Percentiles rank a stretch among this genome's conserved stretches.
phyloP scores from a whole-genome alignment of 2,113 vertebrate species.

The Megaceryle torquata region DNA sequence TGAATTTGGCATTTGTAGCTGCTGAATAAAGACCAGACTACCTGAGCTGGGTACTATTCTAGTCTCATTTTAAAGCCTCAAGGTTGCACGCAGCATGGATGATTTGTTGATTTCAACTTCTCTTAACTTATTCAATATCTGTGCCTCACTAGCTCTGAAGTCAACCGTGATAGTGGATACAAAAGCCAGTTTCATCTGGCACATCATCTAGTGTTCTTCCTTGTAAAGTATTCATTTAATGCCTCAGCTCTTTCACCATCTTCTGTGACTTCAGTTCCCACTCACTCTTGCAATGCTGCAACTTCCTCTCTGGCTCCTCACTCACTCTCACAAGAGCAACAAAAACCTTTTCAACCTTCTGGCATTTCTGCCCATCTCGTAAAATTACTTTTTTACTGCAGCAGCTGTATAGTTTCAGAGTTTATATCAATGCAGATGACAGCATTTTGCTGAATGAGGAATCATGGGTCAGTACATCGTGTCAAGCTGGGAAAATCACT shows the following conservation, averaged over 20 bases:
- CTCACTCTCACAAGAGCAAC: neutral
- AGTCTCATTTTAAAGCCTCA: neutral
- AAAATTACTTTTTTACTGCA: neutral
- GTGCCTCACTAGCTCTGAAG: slow-evolving; percentile 49
- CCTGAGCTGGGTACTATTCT: neutral
- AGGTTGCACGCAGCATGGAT: neutral
- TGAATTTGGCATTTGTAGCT: neutral
- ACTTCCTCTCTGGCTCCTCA: neutral
- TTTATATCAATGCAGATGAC: neutral
- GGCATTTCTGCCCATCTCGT: neutral
- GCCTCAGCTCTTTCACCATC: slow-evolving; percentile 18
- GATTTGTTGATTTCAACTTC: slow-evolving; percentile 48
- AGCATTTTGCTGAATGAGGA: neutral
- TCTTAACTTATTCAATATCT: slow-evolving; percentile 51
- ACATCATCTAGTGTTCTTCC: neutral
- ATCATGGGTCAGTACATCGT: neutral
- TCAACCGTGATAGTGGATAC: neutral
- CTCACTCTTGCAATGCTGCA: neutral
- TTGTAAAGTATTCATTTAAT: slow-evolving; percentile 45
- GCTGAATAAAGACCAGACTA: neutral
- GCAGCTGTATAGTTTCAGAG: neutral
- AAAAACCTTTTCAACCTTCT: neutral
- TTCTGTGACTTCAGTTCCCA: slow-evolving; percentile 10
- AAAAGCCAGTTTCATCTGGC: slow-evolving; percentile 5
- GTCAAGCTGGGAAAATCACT: neutral